These are phyloP conservation scores for Melanocharis versteri DNA, from an alignment of 2,113 vertebrate genomes.

Conservation along the genomic window DNA sequence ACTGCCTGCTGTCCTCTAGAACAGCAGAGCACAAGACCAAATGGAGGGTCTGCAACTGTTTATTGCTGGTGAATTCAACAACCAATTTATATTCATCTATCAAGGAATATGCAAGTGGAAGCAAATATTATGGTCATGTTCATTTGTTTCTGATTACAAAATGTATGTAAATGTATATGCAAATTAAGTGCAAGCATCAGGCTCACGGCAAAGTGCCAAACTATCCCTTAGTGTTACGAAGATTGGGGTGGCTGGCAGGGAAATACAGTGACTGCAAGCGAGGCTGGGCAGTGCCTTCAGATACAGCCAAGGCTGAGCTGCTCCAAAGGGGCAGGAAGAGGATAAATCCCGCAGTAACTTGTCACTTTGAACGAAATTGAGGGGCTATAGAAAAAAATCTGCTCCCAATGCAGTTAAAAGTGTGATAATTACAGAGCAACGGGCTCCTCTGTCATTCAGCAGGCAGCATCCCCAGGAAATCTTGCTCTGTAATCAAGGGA, in stretches of 20 bases:
- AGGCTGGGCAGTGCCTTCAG: conserved; percentile 8
- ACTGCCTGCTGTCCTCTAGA: not conserved
- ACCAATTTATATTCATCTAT: conserved; percentile 54
- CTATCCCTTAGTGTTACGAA: not conserved
- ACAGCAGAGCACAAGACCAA: not conserved
- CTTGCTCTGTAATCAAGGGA: conserved; percentile 78
- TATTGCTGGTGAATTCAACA: conserved; percentile 15
- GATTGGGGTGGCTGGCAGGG: not conserved
- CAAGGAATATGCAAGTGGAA: conserved; percentile 50
- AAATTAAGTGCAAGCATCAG: conserved; percentile 56
- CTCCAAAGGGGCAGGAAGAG: not conserved
- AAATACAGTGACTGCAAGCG: not conserved
- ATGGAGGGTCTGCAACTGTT: not conserved
- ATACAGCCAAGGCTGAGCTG: not conserved
- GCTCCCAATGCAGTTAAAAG: conserved; percentile 71
- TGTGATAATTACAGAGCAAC: conserved; percentile 76
- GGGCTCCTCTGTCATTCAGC: conserved; percentile 73
- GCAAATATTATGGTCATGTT: conserved; percentile 68
- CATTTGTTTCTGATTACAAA: conserved; percentile 74
- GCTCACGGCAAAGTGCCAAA: conserved; percentile 58
- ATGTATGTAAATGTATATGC: conserved; percentile 70
- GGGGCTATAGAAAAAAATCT: conserved; percentile 67
- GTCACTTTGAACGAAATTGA: conserved; percentile 56
- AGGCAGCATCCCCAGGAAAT: conserved; percentile 81
- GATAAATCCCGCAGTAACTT: conserved; percentile 43